Evolutionary conservation across 2,797 vertebrate genomes (phyloP).

Genomic region (Taenioides sp.): DNA sequence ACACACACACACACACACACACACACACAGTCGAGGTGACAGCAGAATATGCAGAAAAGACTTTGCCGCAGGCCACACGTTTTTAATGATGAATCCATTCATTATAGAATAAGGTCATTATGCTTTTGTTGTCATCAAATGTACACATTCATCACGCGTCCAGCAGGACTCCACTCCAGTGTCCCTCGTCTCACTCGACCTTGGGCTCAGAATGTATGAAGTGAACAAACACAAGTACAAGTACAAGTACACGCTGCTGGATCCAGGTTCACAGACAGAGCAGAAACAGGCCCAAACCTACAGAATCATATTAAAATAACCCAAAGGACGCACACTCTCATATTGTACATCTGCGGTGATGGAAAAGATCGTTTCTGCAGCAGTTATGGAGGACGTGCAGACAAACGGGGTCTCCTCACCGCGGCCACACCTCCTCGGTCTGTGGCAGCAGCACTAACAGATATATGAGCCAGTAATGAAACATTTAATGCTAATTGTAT

Average conservation of each 20-base stretch:
- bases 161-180: slow-evolving; percentile 67
- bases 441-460: slow-evolving; percentile 57
- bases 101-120: slow-evolving; percentile 78
- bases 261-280: too few relatives aligned
- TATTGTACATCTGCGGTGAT: slow-evolving; percentile 37
- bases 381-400: slow-evolving; percentile 35
- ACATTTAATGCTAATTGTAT: slow-evolving; percentile 99
- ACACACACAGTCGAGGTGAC: slow-evolving; percentile 81
- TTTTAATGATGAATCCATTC: slow-evolving; percentile 95
- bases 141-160: slow-evolving; percentile 78
- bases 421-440: slow-evolving; percentile 41
- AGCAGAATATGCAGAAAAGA: slow-evolving; percentile 97
- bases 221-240: slow-evolving; percentile 55
- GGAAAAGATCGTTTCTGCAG: slow-evolving; percentile 34
- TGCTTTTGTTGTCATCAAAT: slow-evolving; percentile 75
- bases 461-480: slow-evolving; percentile 88
- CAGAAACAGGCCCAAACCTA: too few relatives aligned
- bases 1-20: slow-evolving; percentile 11
- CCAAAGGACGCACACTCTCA: slow-evolving; percentile 52
- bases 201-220: slow-evolving; percentile 67
- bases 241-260: slow-evolving; percentile 39
- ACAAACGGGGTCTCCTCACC: slow-evolving; percentile 30
- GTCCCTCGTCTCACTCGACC: slow-evolving; percentile 67
- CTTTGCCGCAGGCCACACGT: slow-evolving; percentile 90
- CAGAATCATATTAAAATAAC: slow-evolving; percentile 7